phyloP scores from a whole-genome alignment of 1,140 invertebrate species.

The Papilio xuthus region DNA sequence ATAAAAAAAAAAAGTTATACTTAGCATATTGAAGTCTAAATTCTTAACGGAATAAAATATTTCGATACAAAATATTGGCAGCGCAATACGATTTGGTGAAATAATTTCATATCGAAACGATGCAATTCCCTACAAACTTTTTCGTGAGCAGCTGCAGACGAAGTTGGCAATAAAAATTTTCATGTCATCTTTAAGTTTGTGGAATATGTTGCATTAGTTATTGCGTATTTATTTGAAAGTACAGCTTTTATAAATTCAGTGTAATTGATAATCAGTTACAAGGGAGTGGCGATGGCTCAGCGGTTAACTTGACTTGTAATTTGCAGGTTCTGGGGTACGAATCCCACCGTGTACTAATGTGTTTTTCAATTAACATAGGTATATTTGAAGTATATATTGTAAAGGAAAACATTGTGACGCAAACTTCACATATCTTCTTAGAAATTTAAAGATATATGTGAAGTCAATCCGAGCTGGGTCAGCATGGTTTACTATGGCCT shows the following conservation, averaged over 20 bases:
- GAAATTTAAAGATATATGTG: too few relatives aligned
- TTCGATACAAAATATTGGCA: constrained; percentile 24
- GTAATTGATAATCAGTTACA: neutral
- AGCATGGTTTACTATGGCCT: too few relatives aligned
- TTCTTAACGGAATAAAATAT: constrained; percentile 7
- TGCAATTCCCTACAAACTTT: neutral
- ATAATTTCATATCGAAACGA: constrained; percentile 6
- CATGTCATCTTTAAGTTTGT: constrained; percentile 8
- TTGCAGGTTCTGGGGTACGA: too few relatives aligned
- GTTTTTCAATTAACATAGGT: too few relatives aligned
- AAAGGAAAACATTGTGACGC: too few relatives aligned
- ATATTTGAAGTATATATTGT: too few relatives aligned
- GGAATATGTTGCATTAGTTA: neutral
- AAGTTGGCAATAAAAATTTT: constrained; percentile 10
- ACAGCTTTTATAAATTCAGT: neutral
- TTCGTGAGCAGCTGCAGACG: neutral
- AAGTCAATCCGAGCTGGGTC: too few relatives aligned
- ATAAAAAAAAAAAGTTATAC: too few relatives aligned
- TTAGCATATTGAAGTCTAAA: constrained; percentile 4
- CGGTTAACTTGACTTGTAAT: too few relatives aligned
- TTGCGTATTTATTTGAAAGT: neutral
- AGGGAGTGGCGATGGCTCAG: too few relatives aligned
- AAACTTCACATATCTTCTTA: too few relatives aligned
- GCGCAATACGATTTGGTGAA: neutral
- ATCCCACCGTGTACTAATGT: too few relatives aligned